Evolutionary conservation across 2,113 vertebrate species (phyloP), one percentile per base, ranked within the genome.

Genomic region (Seriola aureovittata): DNA sequence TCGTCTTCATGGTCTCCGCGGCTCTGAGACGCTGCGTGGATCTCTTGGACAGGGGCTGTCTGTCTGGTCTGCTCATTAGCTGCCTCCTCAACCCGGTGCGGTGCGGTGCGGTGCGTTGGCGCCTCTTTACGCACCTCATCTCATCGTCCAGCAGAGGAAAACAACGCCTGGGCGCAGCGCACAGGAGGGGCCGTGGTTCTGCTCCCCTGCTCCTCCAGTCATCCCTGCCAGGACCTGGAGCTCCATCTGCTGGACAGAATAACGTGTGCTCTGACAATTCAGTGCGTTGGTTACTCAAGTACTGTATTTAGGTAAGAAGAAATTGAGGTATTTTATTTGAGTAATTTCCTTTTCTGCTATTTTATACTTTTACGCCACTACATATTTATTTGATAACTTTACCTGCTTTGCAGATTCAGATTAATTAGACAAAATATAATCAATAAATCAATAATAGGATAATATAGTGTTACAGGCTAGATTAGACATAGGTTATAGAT

Each of bases 1-100:
- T 67, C 71, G 81, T 89, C 94, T 89, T 95, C 97, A 96, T 96
- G 94, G 77, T 94, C 83, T 94, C 90, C 90, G 38, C 84, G 77
- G 87, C 54, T 60, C 34, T 68, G 90, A 85, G 81, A 9, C 57
- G 62, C 70, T 75, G 74, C 57, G 62, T 50, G 72, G 65, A 55
- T 71, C 38, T 75, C 40, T 46, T 40, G 55, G 62, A 67, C 70
- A 34, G n/a, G 44, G 54, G 60, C 72, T 42, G 70, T 78, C 70
- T 78, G 78, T 82, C 82, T 81, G 72, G 14, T 73, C 67, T 46
- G 65, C 80, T 84, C 87, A 65, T 79, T 59, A 76, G 52, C 74
- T 54, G 16, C 82, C 80, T 86, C 79, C 79, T 82, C 87, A 75
- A 80, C 76, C 57, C 75, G 69, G 82, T 76, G 89, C 75, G 86